Conservation (phyloP, 2,113 vertebrate species). For the Percopsis transmontana region DNA sequence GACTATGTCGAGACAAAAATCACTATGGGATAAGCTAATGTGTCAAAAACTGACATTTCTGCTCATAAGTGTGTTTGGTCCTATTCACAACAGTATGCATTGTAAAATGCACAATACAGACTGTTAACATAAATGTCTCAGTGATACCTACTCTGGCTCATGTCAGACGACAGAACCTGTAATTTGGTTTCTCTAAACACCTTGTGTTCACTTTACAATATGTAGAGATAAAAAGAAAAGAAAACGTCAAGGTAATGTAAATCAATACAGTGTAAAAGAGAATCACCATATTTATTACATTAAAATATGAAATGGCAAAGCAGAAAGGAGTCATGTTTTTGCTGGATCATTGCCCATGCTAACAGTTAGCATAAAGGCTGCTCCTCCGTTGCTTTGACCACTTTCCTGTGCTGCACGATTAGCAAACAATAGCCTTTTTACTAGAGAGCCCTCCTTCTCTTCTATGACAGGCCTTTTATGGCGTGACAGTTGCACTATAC, state of each 20-base stretch:
- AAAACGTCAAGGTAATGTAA: constrained; percentile 35
- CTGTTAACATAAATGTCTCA: not conserved
- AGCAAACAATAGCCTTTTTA: constrained; percentile 71
- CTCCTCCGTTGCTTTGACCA: constrained; percentile 52
- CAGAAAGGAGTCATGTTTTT: constrained; percentile 56
- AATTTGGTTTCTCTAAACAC: constrained; percentile 36
- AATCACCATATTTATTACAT: constrained; percentile 36
- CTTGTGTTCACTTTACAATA: constrained; percentile 50
- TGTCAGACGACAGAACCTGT: constrained; percentile 10
- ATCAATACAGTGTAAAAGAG: constrained; percentile 44
- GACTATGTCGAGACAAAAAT: too few species aligned
- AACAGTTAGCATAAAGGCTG: constrained; percentile 57
- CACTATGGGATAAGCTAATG: not conserved
- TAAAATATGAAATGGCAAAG: constrained; percentile 28
- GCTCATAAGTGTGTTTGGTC: not conserved
- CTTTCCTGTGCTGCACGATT: constrained; percentile 48
- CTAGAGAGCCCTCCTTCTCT: constrained; percentile 65
- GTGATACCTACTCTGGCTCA: not conserved
- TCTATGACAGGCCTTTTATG: constrained; percentile 75
- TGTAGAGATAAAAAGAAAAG: constrained; percentile 31
- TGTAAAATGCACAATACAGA: not conserved
- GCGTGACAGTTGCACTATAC: constrained; percentile 81
- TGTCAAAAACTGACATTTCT: not conserved
- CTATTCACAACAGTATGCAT: constrained; percentile 1
- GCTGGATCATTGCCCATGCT: constrained; percentile 66